Percentiles rank a stretch among this genome's conserved stretches.
Conservation (phyloP, 2,888 invertebrate species). For the Mythimna vitellina region DNA sequence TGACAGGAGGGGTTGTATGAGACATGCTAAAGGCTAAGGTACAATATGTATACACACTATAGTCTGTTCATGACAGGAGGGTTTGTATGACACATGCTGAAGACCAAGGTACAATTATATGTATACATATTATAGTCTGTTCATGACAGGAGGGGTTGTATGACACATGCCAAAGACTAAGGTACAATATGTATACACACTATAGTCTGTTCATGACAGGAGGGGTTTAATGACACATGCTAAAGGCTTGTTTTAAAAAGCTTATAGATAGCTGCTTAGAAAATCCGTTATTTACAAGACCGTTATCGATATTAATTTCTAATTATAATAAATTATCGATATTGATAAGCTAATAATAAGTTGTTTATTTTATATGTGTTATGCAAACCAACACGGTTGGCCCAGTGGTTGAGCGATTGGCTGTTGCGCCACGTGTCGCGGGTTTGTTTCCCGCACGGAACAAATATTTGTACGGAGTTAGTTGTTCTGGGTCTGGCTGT, state of each 20-base stretch:
- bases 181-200: not conserved
- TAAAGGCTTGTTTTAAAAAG: not conserved
- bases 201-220: not conserved
- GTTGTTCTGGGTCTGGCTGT: too few species aligned
- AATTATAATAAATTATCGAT: not conserved
- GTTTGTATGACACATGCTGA: not conserved
- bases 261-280: not conserved
- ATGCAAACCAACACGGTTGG: not conserved
- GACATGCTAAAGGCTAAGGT: constrained; percentile 91
- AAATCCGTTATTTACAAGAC: not conserved
- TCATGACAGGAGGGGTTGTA: too few species aligned
- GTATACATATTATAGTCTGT: too few species aligned
- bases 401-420: too few species aligned
- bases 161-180: too few species aligned
- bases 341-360: not conserved
- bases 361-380: not conserved
- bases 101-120: too few species aligned
- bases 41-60: constrained; percentile 49
- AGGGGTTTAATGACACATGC: not conserved
- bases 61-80: not conserved
- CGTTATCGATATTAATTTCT: not conserved
- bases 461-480: too few species aligned
- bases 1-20: too few species aligned
- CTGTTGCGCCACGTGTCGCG: too few species aligned
- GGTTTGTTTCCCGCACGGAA: too few species aligned